Conservation (phyloP, 2,888 invertebrate species). For the Catocala nupta region DNA sequence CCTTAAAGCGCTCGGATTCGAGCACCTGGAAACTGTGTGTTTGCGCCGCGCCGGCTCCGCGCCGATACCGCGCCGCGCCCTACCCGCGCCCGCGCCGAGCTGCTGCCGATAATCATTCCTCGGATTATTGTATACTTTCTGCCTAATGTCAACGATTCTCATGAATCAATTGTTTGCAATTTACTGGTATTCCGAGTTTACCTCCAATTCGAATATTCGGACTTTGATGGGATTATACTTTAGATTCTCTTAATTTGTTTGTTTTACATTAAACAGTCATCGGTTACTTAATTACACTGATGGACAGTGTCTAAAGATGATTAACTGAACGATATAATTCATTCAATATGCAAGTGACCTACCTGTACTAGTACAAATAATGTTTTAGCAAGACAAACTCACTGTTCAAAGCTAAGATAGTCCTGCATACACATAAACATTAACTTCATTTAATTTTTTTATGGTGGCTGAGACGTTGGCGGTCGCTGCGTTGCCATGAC, state of each 20-base stretch:
- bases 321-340: not conserved
- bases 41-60: constrained; percentile 65
- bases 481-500: constrained; percentile 49
- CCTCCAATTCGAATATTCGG: constrained; percentile 62
- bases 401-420: constrained; percentile 1
- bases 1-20: constrained; percentile 86
- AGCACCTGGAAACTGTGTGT: constrained; percentile 86
- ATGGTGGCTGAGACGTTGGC: constrained; percentile 15
- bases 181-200: constrained; percentile 60
- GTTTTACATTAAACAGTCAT: not conserved
- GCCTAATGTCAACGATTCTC: constrained; percentile 78
- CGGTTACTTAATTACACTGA: too few species aligned
- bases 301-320: not conserved
- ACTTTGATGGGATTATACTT: constrained; percentile 57
- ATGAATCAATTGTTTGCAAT: constrained; percentile 74
- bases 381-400: not conserved
- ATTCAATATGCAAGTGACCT: too few species aligned
- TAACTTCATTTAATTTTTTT: not conserved
- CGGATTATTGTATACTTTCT: constrained; percentile 84
- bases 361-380: too few species aligned
- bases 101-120: constrained; percentile 79
- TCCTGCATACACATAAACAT: not conserved
- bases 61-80: constrained; percentile 56
- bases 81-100: constrained; percentile 52
- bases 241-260: not conserved